Base-by-base conservation (phyloP, 2,888 invertebrate species). In the Itoplectis maculator region DNA sequence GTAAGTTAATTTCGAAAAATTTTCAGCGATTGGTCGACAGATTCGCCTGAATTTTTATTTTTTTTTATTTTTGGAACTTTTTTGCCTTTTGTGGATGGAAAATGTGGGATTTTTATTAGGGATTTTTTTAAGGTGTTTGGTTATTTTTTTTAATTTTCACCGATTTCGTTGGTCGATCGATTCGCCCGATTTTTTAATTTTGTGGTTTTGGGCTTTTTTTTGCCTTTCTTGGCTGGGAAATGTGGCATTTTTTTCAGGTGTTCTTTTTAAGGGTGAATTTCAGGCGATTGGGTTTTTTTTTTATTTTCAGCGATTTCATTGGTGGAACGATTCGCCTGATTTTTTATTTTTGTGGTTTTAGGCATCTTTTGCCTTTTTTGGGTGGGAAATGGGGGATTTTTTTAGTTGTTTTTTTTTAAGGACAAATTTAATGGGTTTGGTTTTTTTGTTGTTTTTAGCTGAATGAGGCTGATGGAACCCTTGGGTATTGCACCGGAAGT, bases 391-490 rank as follows among this genome's bases (percentile, higher is more conserved):
- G 29, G 29, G 5, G 6, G n/a, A 15, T 29, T 29, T 6, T 56
- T 9, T 0, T n/a, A 5, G 13, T 23, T 56, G 23, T n/a, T 29
- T 13, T 56, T 13, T 20, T 23, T 20, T 54, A 29, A 29, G n/a
- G n/a, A n/a, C n/a, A n/a, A 11, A 13, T 7, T 42, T 42, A 7
- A 18, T n/a, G 49, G 6, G 1, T 51, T 51, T 5, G n/a, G 29
- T 7, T 6, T 6, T 0, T 35, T 73, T 61, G 59, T 74, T 72
- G 79, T 68, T 92, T 91, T 23, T 90, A 94, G 93, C 91, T 93
- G 92, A 92, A 95, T 95, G 94, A 94, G 94, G 93, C 94, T 94
- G 90, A 94, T 94, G 93, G 94, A 95, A 93, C 94, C 94, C 92
- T 93, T 94, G 93, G 94, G 94, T 93, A 93, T 95, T 89, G 93